Evolutionary conservation across 92 coral and sea anemone species (phyloP).

Genomic region (Pocillopora grandis): DNA sequence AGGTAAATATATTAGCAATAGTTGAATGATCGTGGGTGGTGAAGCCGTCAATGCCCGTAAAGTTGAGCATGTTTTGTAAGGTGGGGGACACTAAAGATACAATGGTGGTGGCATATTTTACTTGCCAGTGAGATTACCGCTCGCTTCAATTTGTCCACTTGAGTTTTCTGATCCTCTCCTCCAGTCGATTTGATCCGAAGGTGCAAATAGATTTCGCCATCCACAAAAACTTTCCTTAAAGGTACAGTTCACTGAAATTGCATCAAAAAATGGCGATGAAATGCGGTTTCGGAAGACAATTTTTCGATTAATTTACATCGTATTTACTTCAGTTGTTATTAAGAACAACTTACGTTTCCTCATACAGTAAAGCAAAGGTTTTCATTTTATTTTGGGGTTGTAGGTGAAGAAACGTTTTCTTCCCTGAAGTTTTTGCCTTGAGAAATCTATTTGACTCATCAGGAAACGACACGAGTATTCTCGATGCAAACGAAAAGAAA

Average conservation of each 20-base stretch:
- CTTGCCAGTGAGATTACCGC: constrained; percentile 19
- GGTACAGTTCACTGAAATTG: constrained; percentile 37
- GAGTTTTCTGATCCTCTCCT: background rate
- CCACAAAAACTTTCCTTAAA: constrained; percentile 37
- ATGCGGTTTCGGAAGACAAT: too few species aligned
- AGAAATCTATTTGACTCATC: too few species aligned
- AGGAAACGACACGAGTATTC: background rate
- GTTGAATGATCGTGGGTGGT: too few species aligned
- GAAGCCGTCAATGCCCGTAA: too few species aligned
- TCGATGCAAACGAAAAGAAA: background rate
- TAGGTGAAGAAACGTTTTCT: too few species aligned
- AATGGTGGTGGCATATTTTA: background rate
- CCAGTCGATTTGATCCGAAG: constrained; percentile 8
- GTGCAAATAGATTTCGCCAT: constrained; percentile 21
- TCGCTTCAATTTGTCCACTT: constrained; percentile 11
- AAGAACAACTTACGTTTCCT: background rate
- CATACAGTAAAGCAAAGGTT: too few species aligned
- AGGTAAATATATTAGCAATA: too few species aligned
- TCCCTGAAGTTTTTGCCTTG: too few species aligned
- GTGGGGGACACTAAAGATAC: background rate
- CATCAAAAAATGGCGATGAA: background rate
- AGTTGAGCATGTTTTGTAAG: too few species aligned
- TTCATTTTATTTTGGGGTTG: too few species aligned
- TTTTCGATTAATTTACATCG: too few species aligned
- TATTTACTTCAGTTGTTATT: background rate